Conservation (phyloP, 2,113 vertebrate genomes). For the Alethe castanea region DNA sequence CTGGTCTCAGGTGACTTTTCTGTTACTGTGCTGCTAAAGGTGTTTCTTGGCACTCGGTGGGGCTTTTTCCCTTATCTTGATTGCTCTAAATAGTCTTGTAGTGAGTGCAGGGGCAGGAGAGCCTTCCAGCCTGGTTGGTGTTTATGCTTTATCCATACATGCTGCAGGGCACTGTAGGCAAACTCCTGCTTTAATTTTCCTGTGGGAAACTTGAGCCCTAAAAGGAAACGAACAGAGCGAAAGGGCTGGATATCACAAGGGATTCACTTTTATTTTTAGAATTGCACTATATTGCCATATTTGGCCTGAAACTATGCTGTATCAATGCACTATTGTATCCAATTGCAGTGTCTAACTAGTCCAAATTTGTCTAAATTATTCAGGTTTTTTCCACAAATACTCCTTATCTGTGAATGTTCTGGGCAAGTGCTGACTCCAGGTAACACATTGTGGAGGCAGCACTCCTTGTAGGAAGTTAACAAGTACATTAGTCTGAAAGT, state of each 20-base stretch:
- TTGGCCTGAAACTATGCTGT: slow-evolving; percentile 76
- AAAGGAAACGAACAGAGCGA: slow-evolving; percentile 74
- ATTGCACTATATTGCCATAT: slow-evolving; percentile 82
- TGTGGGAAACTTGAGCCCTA: slow-evolving; percentile 87
- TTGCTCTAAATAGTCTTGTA: not conserved
- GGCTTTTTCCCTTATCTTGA: not conserved
- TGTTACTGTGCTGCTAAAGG: not conserved
- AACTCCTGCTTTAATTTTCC: slow-evolving; percentile 77
- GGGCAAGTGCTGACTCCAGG: not conserved
- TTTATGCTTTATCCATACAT: slow-evolving; percentile 42
- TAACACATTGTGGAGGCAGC: not conserved
- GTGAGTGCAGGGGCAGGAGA: slow-evolving; percentile 43
- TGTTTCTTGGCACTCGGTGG: not conserved
- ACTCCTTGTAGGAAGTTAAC: not conserved
- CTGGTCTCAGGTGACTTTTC: not conserved
- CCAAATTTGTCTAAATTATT: not conserved
- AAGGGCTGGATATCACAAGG: slow-evolving; percentile 77
- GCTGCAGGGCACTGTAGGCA: slow-evolving; percentile 67
- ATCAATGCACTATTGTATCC: slow-evolving; percentile 65
- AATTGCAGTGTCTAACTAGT: not conserved
- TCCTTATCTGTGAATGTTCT: not conserved
- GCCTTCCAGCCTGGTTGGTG: not conserved
- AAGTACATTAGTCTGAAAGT: not conserved
- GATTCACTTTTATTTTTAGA: slow-evolving; percentile 80
- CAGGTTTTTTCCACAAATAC: not conserved